phyloP scores from a whole-genome alignment of 2,797 vertebrate species.

The Smutsia temminckii region DNA sequence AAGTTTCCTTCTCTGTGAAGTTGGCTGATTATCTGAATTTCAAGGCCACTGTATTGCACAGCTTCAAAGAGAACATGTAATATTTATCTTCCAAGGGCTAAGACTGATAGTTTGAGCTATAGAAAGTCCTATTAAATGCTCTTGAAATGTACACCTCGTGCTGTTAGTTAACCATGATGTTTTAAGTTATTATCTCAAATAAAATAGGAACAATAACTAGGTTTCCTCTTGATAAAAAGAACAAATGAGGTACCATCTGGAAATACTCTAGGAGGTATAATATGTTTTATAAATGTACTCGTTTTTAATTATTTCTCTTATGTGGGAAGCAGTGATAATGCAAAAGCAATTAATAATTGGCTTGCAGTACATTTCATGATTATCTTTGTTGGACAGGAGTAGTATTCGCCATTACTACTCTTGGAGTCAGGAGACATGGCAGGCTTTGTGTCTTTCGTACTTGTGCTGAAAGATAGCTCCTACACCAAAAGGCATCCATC shows the following conservation, averaged over 20 bases:
- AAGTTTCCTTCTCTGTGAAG: neutral
- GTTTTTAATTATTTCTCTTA: constrained; percentile 39
- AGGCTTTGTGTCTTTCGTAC: neutral
- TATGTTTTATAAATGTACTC: neutral
- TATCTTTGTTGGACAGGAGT: constrained; percentile 1
- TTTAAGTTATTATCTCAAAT: constrained; percentile 8
- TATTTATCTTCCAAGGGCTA: neutral
- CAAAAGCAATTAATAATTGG: constrained; percentile 24
- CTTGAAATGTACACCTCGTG: neutral
- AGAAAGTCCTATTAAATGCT: constrained; percentile 4
- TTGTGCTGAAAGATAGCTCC: neutral
- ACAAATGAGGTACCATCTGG: neutral
- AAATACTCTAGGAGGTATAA: neutral
- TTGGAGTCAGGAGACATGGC: neutral
- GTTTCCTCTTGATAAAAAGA: constrained; percentile 4
- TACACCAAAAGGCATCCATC: neutral
- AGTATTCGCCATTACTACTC: neutral
- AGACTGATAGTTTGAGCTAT: neutral
- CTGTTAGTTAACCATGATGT: neutral
- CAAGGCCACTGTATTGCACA: neutral
- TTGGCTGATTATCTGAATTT: neutral
- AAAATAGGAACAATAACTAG: neutral
- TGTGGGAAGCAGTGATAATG: constrained; percentile 21
- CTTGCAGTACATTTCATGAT: constrained; percentile 24
- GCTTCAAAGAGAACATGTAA: neutral